Evolutionary conservation across 2,888 invertebrate genomes (phyloP).

Genomic region (Cerastis leucographa): DNA sequence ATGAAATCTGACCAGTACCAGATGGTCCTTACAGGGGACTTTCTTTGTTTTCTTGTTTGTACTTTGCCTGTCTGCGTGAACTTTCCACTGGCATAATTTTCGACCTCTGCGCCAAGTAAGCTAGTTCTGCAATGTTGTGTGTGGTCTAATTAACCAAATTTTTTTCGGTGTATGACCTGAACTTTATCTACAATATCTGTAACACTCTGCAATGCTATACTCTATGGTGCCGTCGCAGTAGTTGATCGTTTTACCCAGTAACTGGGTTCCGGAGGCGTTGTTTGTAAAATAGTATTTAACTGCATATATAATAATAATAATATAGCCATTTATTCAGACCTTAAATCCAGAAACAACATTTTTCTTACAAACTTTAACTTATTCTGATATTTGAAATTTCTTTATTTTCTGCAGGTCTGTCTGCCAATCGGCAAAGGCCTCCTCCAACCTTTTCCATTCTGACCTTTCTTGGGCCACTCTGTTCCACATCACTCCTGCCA

Average conservation of each 20-base stretch:
- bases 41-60: neutral
- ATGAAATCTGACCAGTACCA: neutral
- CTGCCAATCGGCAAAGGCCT: too few species aligned
- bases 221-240: neutral
- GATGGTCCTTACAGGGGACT: neutral
- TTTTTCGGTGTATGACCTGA: neutral
- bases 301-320: too few species aligned
- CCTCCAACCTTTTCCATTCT: too few species aligned
- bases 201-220: neutral
- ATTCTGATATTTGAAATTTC: too few species aligned
- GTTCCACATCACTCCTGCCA: too few species aligned
- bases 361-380: too few species aligned
- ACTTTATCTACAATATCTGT: neutral
- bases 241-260: neutral
- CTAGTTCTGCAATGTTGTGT: conserved; percentile 11
- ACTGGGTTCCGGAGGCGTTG: neutral
- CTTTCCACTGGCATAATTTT: neutral
- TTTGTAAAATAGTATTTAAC: neutral
- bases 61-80: neutral
- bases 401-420: too few species aligned
- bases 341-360: too few species aligned
- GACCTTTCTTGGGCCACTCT: too few species aligned
- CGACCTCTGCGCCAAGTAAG: too few species aligned
- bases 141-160: conserved; percentile 2
- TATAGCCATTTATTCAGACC: too few species aligned